Conservation (phyloP, 2,113 vertebrate genomes). For the Numida meleagris region DNA sequence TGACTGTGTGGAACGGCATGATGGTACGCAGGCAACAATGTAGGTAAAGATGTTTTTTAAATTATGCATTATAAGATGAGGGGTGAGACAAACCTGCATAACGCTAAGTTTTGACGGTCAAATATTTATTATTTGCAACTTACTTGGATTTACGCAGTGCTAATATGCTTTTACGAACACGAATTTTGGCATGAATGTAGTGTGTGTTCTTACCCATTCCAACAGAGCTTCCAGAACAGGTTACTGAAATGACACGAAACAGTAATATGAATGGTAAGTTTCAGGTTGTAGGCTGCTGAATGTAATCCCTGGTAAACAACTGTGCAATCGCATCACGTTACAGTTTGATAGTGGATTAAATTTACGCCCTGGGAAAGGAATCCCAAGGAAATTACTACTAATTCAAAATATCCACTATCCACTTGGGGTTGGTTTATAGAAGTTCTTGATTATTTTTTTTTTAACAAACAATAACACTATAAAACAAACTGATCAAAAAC, state of each 20-base stretch:
- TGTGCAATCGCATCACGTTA: neutral
- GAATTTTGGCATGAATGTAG: neutral
- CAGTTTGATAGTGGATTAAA: neutral
- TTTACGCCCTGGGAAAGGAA: neutral
- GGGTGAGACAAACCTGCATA: neutral
- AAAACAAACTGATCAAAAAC: neutral
- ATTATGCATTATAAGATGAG: neutral
- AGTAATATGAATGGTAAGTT: neutral
- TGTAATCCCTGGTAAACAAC: neutral
- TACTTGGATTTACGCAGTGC: neutral
- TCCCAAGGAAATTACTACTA: neutral
- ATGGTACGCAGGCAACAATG: neutral
- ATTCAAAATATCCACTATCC: neutral
- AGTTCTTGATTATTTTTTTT: neutral
- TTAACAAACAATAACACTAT: neutral
- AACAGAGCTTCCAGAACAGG: slow-evolving; percentile 87
- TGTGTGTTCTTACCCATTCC: slow-evolving; percentile 83
- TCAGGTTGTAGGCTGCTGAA: neutral
- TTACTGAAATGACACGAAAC: slow-evolving; percentile 81
- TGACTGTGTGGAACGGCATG: neutral
- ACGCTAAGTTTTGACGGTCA: neutral
- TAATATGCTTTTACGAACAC: neutral
- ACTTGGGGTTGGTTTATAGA: neutral
- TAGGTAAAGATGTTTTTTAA: neutral
- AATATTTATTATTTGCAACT: neutral